phyloP scores from a whole-genome alignment of 2,113 vertebrate genomes.

The Ceyx cyanopectus region DNA sequence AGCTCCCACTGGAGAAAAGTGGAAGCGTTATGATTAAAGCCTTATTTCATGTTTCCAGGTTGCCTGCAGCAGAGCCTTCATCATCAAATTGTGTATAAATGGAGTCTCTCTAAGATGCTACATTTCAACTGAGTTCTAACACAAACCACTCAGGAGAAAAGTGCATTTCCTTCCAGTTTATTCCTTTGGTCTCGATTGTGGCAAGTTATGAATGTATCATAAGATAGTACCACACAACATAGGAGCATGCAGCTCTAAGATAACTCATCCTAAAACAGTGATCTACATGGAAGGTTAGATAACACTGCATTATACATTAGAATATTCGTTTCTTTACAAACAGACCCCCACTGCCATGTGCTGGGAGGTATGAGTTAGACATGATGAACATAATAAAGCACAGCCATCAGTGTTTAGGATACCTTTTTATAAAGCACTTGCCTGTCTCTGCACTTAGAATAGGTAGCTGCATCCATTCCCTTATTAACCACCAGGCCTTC shows the following conservation, averaged over 20 bases:
- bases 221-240: background rate
- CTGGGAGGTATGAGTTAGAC: conserved; percentile 33
- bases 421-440: background rate
- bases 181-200: conserved; percentile 32
- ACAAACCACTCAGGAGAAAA: conserved; percentile 57
- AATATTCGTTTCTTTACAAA: background rate
- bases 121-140: conserved; percentile 56
- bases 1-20: conserved; percentile 45
- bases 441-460: background rate
- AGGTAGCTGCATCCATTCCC: background rate
- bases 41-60: conserved; percentile 57
- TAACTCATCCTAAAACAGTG: background rate
- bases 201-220: conserved; percentile 2
- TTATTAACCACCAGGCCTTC: conserved; percentile 4
- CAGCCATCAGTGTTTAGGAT: background rate
- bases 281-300: conserved; percentile 22
- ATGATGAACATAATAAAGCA: conserved; percentile 38
- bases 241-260: background rate
- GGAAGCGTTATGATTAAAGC: conserved; percentile 58
- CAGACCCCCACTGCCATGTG: background rate
- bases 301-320: conserved; percentile 53
- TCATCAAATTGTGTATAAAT: conserved; percentile 62
- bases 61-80: conserved; percentile 65
- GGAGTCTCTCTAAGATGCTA: conserved; percentile 32
- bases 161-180: conserved; percentile 38